A percentile compares a stretch with the other conserved stretches of the same genome.
Evolutionary conservation across 2,113 vertebrate genomes (phyloP).

Genomic region (Otolemur garnettii): DNA sequence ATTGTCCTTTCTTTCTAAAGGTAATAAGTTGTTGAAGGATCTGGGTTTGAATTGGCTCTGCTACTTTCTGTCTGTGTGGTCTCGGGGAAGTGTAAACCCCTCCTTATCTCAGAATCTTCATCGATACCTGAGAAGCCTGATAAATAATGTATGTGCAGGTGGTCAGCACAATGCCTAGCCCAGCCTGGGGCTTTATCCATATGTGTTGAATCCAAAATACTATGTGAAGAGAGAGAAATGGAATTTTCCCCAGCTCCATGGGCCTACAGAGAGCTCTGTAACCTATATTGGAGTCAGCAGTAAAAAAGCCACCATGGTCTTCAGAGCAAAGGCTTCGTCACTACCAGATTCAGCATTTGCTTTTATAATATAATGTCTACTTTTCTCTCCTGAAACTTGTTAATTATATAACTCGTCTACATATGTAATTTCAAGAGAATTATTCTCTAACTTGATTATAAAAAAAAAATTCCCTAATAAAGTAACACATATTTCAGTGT

Average conservation of each 20-base stretch:
- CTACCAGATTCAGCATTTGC: neutral
- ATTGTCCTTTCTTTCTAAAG: neutral
- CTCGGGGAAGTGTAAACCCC: neutral
- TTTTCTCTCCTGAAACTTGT: constrained; percentile 21
- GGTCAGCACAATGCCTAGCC: neutral
- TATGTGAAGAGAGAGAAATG: neutral
- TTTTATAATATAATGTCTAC: neutral
- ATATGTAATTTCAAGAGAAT: neutral
- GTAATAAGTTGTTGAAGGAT: neutral
- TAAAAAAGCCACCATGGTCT: neutral
- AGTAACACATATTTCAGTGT: neutral
- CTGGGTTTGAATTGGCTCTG: constrained; percentile 5
- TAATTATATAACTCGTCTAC: constrained; percentile 5
- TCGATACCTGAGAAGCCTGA: neutral
- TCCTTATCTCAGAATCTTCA: neutral
- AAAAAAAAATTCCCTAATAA: neutral
- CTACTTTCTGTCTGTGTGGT: neutral
- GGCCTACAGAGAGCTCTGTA: neutral
- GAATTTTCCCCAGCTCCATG: neutral
- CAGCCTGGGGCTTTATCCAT: neutral
- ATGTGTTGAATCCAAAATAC: neutral
- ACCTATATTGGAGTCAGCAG: neutral
- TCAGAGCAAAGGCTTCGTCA: neutral
- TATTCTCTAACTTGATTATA: neutral
- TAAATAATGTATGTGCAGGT: neutral